Percentiles rank a stretch among this genome's conserved stretches.
These are phyloP conservation scores for Perognathus longimembris DNA, from an alignment of 2,113 vertebrate genomes.

Conservation along the genomic window DNA sequence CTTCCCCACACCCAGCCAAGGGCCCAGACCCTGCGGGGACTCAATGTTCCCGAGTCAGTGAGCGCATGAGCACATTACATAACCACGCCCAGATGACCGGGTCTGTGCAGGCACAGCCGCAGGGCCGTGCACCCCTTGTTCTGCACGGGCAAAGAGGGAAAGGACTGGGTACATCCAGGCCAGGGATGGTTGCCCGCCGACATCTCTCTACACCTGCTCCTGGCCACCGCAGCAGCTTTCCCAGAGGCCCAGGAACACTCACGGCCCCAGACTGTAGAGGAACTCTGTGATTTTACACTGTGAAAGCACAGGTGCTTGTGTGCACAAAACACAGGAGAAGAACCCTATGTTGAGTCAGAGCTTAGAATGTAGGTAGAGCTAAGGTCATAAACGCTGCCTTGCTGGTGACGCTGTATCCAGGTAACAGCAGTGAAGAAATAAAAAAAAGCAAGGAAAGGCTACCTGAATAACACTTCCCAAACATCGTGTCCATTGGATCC, in stretches of 20 bases:
- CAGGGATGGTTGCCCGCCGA: no score
- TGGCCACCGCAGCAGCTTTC: no score
- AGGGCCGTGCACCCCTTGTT: background rate
- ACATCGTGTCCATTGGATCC: background rate
- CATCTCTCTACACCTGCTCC: no score
- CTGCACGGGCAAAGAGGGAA: no score
- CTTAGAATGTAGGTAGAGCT: background rate
- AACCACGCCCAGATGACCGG: background rate
- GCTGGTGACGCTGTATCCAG: background rate
- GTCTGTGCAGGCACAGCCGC: background rate
- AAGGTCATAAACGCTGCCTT: background rate
- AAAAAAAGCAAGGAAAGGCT: background rate
- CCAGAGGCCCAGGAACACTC: no score
- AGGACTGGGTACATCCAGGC: no score
- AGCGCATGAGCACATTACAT: background rate
- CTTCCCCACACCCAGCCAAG: background rate
- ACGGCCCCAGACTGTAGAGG: no score
- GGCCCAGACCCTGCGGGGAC: background rate
- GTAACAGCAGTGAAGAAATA: background rate
- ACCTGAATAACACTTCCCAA: conserved; percentile 15
- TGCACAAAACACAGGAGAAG: no score
- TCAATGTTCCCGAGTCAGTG: background rate
- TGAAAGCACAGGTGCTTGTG: no score
- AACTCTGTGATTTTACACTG: no score
- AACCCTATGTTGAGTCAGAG: no score